Conservation (phyloP, 2,888 invertebrate genomes). For the Epirrita christyi region DNA sequence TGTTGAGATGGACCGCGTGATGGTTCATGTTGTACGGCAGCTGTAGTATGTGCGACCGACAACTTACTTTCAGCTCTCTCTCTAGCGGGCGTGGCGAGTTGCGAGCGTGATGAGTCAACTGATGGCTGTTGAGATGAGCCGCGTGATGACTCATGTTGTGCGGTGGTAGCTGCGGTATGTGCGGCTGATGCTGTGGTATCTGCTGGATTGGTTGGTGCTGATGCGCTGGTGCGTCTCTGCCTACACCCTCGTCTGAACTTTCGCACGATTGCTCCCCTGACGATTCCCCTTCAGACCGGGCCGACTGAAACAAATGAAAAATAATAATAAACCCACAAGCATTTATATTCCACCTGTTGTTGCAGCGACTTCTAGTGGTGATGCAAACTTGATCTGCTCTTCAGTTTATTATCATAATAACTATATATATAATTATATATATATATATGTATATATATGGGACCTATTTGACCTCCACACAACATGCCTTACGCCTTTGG, state of each 20-base stretch:
- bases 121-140: constrained; percentile 55
- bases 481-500: too few relatives aligned
- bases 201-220: constrained; percentile 56
- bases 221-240: constrained; percentile 67
- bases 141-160: constrained; percentile 62
- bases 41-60: neutral
- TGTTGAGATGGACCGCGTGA: neutral
- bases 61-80: constrained; percentile 70
- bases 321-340: too few relatives aligned
- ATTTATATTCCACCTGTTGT: too few relatives aligned
- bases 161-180: constrained; percentile 48
- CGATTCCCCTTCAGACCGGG: constrained; percentile 77
- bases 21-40: neutral
- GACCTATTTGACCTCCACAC: too few relatives aligned
- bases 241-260: constrained; percentile 79
- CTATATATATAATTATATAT: too few relatives aligned
- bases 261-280: constrained; percentile 79
- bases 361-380: too few relatives aligned
- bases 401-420: too few relatives aligned
- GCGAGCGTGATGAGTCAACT: constrained; percentile 64
- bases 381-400: too few relatives aligned
- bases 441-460: too few relatives aligned
- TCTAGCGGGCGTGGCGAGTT: constrained; percentile 73
- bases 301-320: constrained; percentile 60
- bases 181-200: constrained; percentile 47